These are phyloP conservation scores for Cyclophora albipunctata DNA, from an alignment of 2,888 invertebrate species.

Conservation along the genomic window DNA sequence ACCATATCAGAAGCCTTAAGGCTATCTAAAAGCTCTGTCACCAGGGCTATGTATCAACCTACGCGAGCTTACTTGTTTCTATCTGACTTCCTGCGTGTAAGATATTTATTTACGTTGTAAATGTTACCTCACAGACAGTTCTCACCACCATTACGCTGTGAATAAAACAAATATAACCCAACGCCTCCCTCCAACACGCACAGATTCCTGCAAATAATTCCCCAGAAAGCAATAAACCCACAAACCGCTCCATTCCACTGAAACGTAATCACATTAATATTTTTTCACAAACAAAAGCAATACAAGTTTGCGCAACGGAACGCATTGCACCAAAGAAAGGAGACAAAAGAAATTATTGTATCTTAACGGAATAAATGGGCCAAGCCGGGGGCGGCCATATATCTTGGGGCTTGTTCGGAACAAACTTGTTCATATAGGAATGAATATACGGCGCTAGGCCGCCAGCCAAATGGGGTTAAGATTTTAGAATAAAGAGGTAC, in stretches of 20 bases:
- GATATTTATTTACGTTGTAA: too few species aligned
- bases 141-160: too few species aligned
- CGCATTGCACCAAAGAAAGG: constrained; percentile 21
- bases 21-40: too few species aligned
- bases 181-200: too few species aligned
- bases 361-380: constrained; percentile 52
- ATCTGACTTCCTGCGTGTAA: too few species aligned
- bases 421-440: constrained; percentile 28
- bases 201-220: too few species aligned
- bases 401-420: constrained; percentile 30
- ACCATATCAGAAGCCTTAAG: too few species aligned
- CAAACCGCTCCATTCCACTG: neutral
- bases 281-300: neutral
- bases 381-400: constrained; percentile 33
- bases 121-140: too few species aligned
- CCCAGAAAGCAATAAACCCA: too few species aligned
- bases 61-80: too few species aligned
- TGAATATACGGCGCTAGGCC: constrained; percentile 19
- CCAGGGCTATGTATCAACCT: too few species aligned
- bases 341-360: constrained; percentile 41
- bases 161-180: too few species aligned
- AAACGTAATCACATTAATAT: neutral
- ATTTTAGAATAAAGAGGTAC: constrained; percentile 10
- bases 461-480: constrained; percentile 24
- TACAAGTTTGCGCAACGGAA: neutral